Evolutionary conservation across 2,888 invertebrate species (phyloP), one percentile per base, ranked within the genome.

Genomic region (Antitype chi): DNA sequence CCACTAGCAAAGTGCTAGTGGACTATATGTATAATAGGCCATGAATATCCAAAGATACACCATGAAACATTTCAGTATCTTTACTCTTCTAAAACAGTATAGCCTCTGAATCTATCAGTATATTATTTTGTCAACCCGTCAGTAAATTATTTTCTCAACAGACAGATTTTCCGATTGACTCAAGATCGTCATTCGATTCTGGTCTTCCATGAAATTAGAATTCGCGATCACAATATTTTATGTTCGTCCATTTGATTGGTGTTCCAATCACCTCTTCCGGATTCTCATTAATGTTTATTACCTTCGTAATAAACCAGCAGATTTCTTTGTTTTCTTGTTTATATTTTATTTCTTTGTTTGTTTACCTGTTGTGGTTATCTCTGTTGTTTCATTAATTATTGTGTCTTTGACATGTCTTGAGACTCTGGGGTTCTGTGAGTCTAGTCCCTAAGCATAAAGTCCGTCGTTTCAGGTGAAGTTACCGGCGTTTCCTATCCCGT

Each of bases 161-260:
- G 72, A 70, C 52, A 47, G 17, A 85, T 77, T 71, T 78, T 74
- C 60, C 55, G 63, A 70, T 73, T 57, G 69, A 70, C 47, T 66
- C 62, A 79, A 69, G 82, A 85, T 84, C 17, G 82, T 85, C 70
- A 63, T 80, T 82, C 57, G 81, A 81, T 82, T 84, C 88, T 88
- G 89, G 89, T 92, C 89, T 84, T 70, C 90, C 92, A 89, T 91
- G 90, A 93, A 93, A 93, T 92, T 90, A 90, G 88, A 89, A 87
- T 78, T 89, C 80, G 59, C 85, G 84, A 88, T 87, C 86, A 88
- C 86, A 87, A 91, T 90, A 88, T 86, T 87, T 91, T 89, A 91
- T 88, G 87, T 86, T 81, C 76, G 81, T 82, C 85, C 87, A 17
- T 88, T 88, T 89, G 88, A 89, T 88, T 89, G 88, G 89, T 75